Base-by-base conservation (phyloP, 2,888 invertebrate species). In the Melieria omissa region DNA sequence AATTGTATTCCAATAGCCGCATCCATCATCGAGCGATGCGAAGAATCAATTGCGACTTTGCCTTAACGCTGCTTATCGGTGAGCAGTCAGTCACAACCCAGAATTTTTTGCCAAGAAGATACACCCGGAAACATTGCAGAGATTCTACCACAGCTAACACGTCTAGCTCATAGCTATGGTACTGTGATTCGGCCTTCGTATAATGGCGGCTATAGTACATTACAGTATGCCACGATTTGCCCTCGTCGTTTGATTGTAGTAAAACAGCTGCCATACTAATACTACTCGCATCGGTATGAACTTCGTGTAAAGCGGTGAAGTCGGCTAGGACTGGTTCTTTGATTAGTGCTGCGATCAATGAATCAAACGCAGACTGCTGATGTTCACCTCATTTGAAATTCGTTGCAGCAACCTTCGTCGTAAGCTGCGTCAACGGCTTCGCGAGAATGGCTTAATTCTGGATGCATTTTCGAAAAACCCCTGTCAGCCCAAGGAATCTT, bases 141-240 rank as follows among this genome's bases (percentile, higher is more conserved):
- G 83, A 78, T 76, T 81, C 74, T 16, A 85, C 80, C 10, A 84
- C 76, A 0, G 82, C 82, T 14, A 85, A 69, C 7, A 83, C 81
- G 74, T 85, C 83, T 5, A 85, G 69, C 64, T 85, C 83, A 69
- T 83, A 83, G 67, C 81, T 81, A 16, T 75, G 72, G 62, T 81
- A 84, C 0, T 45, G 61, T 4, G 58, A 46, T 63, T 78, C 73
- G 0, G 73, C 47, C 4, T 72, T 71, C 1, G 73, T 75, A 12
- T 74, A 75, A 2, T 57, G 69, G n/a, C 75, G 67, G 52, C 71
- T 77, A 45, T 57, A 77, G 58, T 74, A 76, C 10, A 65, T 46
- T 1, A 76, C 75, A 1, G 76, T 57, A 41, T 66, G 66, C 67
- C 64, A 71, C 4, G 70, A 42, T 47, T 45, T 29, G 52, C 65